These are phyloP conservation scores for Gadopsis marmoratus DNA, from an alignment of 2,797 vertebrate species.

Conservation along the genomic window DNA sequence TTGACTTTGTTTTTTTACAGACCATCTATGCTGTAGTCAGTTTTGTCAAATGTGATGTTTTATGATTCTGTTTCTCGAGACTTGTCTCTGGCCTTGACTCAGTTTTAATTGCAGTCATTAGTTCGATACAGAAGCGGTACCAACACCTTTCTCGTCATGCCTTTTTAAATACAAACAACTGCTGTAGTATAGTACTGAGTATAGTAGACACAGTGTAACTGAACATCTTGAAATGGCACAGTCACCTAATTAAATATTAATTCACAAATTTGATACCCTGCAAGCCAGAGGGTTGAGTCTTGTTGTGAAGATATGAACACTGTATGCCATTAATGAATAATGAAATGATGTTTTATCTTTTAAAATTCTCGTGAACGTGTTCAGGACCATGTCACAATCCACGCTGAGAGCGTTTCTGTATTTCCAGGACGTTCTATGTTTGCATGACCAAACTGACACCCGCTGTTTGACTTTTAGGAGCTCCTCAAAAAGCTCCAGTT, in stretches of 20 bases:
- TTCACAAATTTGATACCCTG: slow-evolving; percentile 57
- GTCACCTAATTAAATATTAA: slow-evolving; percentile 24
- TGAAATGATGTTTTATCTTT: slow-evolving; percentile 37
- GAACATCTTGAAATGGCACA: slow-evolving; percentile 31
- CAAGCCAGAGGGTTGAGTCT: slow-evolving; percentile 45
- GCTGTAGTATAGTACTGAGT: slow-evolving; percentile 63
- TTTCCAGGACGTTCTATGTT: slow-evolving; percentile 55
- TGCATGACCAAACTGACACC: slow-evolving; percentile 77
- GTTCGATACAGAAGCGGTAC: slow-evolving; percentile 56
- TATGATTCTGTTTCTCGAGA: slow-evolving; percentile 63
- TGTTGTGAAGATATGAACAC: slow-evolving; percentile 50
- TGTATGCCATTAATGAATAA: slow-evolving; percentile 27
- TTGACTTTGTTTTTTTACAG: slow-evolving; percentile 53
- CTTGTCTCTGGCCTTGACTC: slow-evolving; percentile 68
- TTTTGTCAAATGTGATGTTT: slow-evolving; percentile 75
- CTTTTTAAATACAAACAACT: slow-evolving; percentile 69
- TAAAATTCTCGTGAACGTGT: slow-evolving; percentile 69
- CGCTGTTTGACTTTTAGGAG: slow-evolving; percentile 52
- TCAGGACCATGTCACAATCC: slow-evolving; percentile 63
- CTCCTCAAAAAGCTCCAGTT: slow-evolving; percentile 56
- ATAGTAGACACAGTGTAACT: slow-evolving; percentile 21
- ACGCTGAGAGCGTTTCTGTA: slow-evolving; percentile 45
- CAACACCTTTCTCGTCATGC: slow-evolving; percentile 67
- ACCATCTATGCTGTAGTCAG: slow-evolving; percentile 78
- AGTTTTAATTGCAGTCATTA: slow-evolving; percentile 55